Percentiles rank a stretch among this genome's conserved stretches.
phyloP scores from a whole-genome alignment of 2,797 vertebrate species.

The Dipus sagitta region DNA sequence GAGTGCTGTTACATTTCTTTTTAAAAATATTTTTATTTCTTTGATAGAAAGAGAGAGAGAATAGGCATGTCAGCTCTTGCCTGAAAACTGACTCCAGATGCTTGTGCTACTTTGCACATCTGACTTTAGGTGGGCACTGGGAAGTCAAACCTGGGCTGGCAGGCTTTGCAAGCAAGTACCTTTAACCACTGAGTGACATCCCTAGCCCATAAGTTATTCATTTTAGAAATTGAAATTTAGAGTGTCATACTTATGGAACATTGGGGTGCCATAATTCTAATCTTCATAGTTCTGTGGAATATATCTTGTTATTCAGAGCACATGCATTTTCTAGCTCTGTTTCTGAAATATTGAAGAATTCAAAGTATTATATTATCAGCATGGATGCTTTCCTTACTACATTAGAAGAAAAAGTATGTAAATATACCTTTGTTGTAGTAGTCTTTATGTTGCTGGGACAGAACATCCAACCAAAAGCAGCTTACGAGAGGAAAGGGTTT shows the following conservation, averaged over 20 bases:
- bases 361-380: conserved; percentile 27
- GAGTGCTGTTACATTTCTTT: conserved; percentile 53
- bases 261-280: neutral
- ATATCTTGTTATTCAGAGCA: conserved; percentile 11
- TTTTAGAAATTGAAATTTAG: conserved; percentile 26
- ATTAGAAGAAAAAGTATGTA: conserved; percentile 12
- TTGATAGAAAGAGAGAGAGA: too few species aligned
- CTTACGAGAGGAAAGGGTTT: too few species aligned
- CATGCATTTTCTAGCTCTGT: neutral
- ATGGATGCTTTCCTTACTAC: conserved; percentile 20
- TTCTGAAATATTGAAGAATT: conserved; percentile 72
- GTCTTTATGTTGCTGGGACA: too few species aligned
- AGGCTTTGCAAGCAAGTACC: too few species aligned
- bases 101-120: too few species aligned
- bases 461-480: too few species aligned
- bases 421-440: neutral
- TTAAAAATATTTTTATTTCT: too few species aligned
- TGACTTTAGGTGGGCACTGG: too few species aligned
- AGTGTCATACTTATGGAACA: neutral
- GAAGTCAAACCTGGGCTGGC: too few species aligned
- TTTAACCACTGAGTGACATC: too few species aligned
- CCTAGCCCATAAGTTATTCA: neutral
- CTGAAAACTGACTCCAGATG: too few species aligned
- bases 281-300: neutral
- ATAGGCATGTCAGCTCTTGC: too few species aligned